Percentiles rank a stretch among this genome's conserved stretches.
These are phyloP conservation scores for Epistrophella euchroma DNA, from an alignment of 2,888 invertebrate genomes.

Conservation along the genomic window DNA sequence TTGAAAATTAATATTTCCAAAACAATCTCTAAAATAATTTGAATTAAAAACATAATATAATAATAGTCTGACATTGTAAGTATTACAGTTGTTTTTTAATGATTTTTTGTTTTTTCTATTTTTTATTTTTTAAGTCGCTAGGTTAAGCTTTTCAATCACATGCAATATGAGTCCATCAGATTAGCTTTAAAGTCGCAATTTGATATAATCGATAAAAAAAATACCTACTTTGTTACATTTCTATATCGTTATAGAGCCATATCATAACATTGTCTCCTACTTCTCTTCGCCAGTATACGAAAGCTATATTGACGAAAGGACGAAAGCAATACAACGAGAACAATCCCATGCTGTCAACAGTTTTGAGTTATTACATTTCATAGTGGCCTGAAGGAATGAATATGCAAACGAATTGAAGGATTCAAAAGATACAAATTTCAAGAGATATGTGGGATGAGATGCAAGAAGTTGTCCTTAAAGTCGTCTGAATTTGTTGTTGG, in stretches of 20 bases:
- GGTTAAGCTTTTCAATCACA: not conserved
- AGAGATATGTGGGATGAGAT: not conserved
- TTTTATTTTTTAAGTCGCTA: no score
- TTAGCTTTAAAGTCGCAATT: not conserved
- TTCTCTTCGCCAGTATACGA: not conserved
- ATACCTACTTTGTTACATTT: not conserved
- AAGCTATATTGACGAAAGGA: slow-evolving; percentile 31
- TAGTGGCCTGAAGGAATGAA: slow-evolving; percentile 67
- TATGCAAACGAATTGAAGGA: slow-evolving; percentile 69
- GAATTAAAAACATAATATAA: no score
- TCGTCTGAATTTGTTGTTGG: slow-evolving; percentile 25
- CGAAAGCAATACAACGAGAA: slow-evolving; percentile 35
- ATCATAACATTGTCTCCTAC: not conserved
- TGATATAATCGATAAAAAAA: not conserved
- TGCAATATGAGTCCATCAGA: not conserved
- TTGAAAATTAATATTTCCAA: no score
- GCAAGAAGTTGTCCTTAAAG: slow-evolving; percentile 24
- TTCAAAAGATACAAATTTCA: slow-evolving; percentile 41
- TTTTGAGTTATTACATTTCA: slow-evolving; percentile 75
- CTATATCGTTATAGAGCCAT: not conserved
- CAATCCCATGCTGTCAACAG: slow-evolving; percentile 65
- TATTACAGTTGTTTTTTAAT: no score
- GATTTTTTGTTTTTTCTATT: no score
- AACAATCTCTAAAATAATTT: no score
- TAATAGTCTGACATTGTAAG: no score